phyloP scores from a whole-genome alignment of 2,797 vertebrate genomes.

The Aldrovandia affinis region DNA sequence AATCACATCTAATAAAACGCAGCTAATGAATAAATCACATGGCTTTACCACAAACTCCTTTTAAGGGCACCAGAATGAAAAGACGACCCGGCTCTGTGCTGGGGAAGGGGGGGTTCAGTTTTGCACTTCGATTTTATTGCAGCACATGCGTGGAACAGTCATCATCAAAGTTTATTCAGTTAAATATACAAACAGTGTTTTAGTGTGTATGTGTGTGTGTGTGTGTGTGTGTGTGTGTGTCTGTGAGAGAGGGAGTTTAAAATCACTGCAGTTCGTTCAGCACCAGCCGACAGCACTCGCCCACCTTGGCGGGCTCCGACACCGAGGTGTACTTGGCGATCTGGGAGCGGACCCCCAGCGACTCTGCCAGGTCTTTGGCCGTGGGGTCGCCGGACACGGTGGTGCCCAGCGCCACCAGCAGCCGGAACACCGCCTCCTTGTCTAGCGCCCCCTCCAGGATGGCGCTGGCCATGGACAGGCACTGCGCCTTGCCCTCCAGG shows the following conservation, averaged over 20 bases:
- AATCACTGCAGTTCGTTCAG: slow-evolving; percentile 85
- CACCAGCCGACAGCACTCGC: slow-evolving; percentile 92
- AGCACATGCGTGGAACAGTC: slow-evolving; percentile 66
- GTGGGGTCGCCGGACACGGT: slow-evolving; percentile 86
- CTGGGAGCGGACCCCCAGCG: slow-evolving; percentile 90
- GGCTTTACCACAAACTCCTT: not conserved
- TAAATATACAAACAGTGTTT: slow-evolving; percentile 49
- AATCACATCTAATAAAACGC: not conserved
- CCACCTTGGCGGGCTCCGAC: slow-evolving; percentile 90
- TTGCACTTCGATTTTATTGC: slow-evolving; percentile 65
- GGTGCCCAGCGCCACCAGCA: slow-evolving; percentile 95
- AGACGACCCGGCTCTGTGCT: slow-evolving; percentile 4
- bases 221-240: not conserved
- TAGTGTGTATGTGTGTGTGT: not conserved
- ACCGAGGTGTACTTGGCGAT: slow-evolving; percentile 89
- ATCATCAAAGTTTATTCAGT: slow-evolving; percentile 48
- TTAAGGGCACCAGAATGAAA: slow-evolving; percentile 21
- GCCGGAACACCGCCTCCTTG: slow-evolving; percentile 94
- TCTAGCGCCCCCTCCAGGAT: slow-evolving; percentile 93
- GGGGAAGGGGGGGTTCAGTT: slow-evolving; percentile 54
- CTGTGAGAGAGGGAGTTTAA: not conserved
- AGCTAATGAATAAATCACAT: not conserved
- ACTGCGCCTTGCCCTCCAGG: slow-evolving; percentile 95
- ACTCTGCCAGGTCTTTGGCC: slow-evolving; percentile 90
- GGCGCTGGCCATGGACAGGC: slow-evolving; percentile 90